These are phyloP conservation scores for Lepidurus couesii DNA, from an alignment of 1,140 invertebrate genomes.

Conservation along the genomic window DNA sequence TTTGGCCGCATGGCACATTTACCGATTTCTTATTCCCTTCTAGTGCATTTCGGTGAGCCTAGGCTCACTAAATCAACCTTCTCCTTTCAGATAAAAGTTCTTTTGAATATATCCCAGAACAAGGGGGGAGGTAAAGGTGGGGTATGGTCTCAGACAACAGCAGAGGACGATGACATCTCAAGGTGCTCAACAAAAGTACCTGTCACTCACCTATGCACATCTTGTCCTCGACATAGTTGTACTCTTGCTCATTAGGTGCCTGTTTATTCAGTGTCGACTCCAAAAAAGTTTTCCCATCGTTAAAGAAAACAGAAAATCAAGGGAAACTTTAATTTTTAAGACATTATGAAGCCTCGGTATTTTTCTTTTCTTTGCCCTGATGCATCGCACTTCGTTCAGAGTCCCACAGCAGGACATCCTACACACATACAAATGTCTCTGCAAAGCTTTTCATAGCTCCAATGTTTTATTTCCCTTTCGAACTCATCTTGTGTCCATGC, in stretches of 20 bases:
- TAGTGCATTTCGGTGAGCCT: background rate
- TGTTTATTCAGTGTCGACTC: no score
- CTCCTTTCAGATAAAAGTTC: no score
- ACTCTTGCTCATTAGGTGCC: no score
- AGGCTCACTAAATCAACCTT: no score
- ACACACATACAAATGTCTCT: conserved; percentile 19
- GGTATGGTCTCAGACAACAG: no score
- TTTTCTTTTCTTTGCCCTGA: background rate
- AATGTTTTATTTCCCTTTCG: background rate
- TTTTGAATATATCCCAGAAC: no score
- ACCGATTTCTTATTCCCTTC: no score
- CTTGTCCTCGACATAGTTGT: no score
- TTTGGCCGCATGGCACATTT: conserved; percentile 20
- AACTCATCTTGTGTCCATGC: conserved; percentile 2
- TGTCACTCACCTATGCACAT: no score
- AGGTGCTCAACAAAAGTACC: no score
- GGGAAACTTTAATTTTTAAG: background rate
- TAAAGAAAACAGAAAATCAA: conserved; percentile 15
- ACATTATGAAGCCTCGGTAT: background rate
- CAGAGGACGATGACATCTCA: no score
- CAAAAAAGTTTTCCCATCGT: background rate
- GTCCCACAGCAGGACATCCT: background rate
- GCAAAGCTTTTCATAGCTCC: background rate
- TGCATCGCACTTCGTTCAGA: background rate
- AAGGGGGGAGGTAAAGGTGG: no score